Evolutionary conservation across 2,888 invertebrate genomes (phyloP), one percentile per base, ranked within the genome.

Genomic region (Leptopilina drosophilae): DNA sequence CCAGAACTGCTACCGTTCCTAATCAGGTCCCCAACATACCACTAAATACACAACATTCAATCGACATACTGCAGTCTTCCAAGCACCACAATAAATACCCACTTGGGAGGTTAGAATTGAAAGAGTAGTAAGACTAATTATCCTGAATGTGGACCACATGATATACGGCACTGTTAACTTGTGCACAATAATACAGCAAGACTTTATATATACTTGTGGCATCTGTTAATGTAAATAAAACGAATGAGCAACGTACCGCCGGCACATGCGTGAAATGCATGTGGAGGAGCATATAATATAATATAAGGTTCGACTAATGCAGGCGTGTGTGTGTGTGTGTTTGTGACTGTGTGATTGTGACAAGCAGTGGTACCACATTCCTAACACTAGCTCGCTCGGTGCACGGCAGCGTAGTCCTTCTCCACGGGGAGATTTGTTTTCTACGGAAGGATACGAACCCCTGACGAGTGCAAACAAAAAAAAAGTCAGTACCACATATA

Each of bases 321-420:
- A 14, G 33, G 76, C 65, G 76, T 49, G 79, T 79, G 78, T 84
- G 79, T 79, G 78, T 84, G 86, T 88, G 86, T 49, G 79, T 79
- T 77, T 84, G 79, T 79, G 78, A 84, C 86, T 88, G 86, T 88
- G 89, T 86, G 88, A 90, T 90, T 90, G 91, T 91, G 91, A 91
- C 91, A 91, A 91, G 91, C 87, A 86, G 91, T 90, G 89, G 89
- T 91, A 91, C 91, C 91, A 87, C 91, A 91, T 91, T 91, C 91
- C 91, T 91, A 91, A 91, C 90, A 91, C 91, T 89, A 90, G 87
- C 90, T 84, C 86, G 83, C 85, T 84, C 83, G 84, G 83, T 86
- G 86, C 87, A 84, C 85, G 80, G 84, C 84, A 84, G 83, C 84
- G 81, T 80, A 84, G 82, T 80, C 77, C 65, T 78, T 78, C 78